Base-by-base conservation (phyloP, 2,888 invertebrate species). In the Tenthredo notha region DNA sequence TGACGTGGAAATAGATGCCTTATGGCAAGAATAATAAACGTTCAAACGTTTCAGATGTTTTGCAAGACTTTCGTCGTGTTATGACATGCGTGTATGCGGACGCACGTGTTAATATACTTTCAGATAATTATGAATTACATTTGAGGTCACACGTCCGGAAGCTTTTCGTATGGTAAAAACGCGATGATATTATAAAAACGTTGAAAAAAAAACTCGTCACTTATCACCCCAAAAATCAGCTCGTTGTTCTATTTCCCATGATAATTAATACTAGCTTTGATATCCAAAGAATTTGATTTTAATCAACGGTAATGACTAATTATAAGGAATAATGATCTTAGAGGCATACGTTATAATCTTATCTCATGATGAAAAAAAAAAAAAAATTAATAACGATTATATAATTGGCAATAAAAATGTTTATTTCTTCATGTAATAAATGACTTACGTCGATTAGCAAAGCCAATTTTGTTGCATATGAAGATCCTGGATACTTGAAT, bases 51-150 rank as follows among this genome's bases (percentile, higher is more conserved):
- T 61, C 21, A 61, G 21, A 47, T 61, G 40, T 80, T 80, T n/a
- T 50, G 80, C 80, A 61, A 80, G 33, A 80, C 58, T 58, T 80
- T 80, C 80, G 37, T 61, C 61, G 33, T 15, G 33, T 37, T 61
- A 58, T 77, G 50, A 77, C 54, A 33, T 40, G 21, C 50, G 29
- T 54, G 29, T 61, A 12, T 18, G 15, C 58, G 37, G 40, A 0
- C 25, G 37, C n/a, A 58, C 80, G 80, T 80, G 80, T 80, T 80
- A 21, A 80, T 58, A 61, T 80, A 21, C n/a, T 80, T 80, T 80
- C 37, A 21, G 37, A 61, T 7, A 61, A 58, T 80, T 80, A 80
- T 29, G 40, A 80, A 80, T 37, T 12, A 61, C 61, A 58, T 40
- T 40, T 61, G 15, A 21, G 54, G 50, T 77, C 50, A 47, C 77